Evolutionary conservation across 2,888 invertebrate genomes (phyloP), one percentile per base, ranked within the genome.

Genomic region (Parthenolecanium corni): DNA sequence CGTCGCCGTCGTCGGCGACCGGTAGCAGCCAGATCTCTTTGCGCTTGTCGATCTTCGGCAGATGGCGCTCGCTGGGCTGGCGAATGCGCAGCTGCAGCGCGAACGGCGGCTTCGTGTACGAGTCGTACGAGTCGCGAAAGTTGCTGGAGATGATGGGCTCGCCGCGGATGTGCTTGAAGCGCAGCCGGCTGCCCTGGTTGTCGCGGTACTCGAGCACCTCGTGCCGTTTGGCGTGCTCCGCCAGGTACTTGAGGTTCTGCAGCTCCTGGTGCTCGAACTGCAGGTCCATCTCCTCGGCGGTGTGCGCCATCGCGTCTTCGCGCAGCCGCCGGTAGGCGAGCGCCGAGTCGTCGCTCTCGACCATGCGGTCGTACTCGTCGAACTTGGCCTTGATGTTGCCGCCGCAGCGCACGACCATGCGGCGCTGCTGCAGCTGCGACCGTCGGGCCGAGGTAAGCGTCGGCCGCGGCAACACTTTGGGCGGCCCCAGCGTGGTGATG

Each of bases 121-220:
- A 38, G 42, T 54, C 42, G 54, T 54, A 54, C 5, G 54, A 11
- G 54, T 54, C 42, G 3, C 54, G 54, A 16, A 54, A 54, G 42
- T 54, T 54, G 1, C 24, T 42, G 23, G 54, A 54, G 14, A 54
- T 54, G 24, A 54, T 42, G 1, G 54, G 54, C 11, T 54, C 40
- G 3, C 54, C 54, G n/a, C 54, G 14, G 24, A 40, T 40, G 16
- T 14, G 40, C 6, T n/a, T 38, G 54, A 40, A 54, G 14, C 54
- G 38, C 5, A 23, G 16, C 38, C 23, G 21, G 38, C 54, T 54
- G 11, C 54, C 54, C 14, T 3, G 23, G 5, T 38, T 54, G 38
- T 54, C 54, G 11, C 16, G 5, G 42, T 40, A 23, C 9, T 14
- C 24, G 14, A 3, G 20, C 3, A 40, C 42, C 24, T 54, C 54